A percentile compares a stretch with the other conserved stretches of the same genome.
These are phyloP conservation scores for Eristalis pertinax DNA, from an alignment of 2,888 invertebrate species.

Conservation along the genomic window DNA sequence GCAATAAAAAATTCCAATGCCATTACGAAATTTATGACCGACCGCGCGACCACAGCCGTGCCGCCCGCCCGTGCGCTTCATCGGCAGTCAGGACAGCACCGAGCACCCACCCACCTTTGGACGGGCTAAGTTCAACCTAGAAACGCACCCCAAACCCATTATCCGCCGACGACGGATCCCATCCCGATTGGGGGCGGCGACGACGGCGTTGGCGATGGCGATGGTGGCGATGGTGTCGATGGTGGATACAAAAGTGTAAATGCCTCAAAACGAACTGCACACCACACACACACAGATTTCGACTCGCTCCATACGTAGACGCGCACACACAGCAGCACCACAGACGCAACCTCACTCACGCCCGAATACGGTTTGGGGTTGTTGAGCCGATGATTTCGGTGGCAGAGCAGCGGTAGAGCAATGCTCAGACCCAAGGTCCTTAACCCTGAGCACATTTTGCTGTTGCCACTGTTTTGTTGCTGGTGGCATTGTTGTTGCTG, in stretches of 20 bases:
- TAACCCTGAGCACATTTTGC: slow-evolving; percentile 63
- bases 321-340: slow-evolving; percentile 2
- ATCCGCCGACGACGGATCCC: not conserved
- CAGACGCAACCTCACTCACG: slow-evolving; percentile 21
- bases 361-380: slow-evolving; percentile 34
- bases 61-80: slow-evolving; percentile 37
- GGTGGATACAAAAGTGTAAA: slow-evolving; percentile 65
- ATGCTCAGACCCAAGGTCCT: slow-evolving; percentile 64
- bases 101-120: not conserved
- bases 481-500: not conserved
- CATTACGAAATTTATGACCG: slow-evolving; percentile 68
- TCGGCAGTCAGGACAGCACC: slow-evolving; percentile 36
- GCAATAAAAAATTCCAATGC: slow-evolving; percentile 67
- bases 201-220: not conserved
- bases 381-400: slow-evolving; percentile 62
- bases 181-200: slow-evolving; percentile 12
- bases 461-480: not conserved
- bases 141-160: slow-evolving; percentile 64
- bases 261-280: slow-evolving; percentile 56
- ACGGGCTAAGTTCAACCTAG: slow-evolving; percentile 49
- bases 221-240: not conserved
- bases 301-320: not conserved
- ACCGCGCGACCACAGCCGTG: not conserved
- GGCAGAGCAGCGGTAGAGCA: slow-evolving; percentile 28
- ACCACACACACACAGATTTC: slow-evolving; percentile 25